These are phyloP conservation scores for Andrena chrysosceles DNA, from an alignment of 2,888 invertebrate species.

Conservation along the genomic window DNA sequence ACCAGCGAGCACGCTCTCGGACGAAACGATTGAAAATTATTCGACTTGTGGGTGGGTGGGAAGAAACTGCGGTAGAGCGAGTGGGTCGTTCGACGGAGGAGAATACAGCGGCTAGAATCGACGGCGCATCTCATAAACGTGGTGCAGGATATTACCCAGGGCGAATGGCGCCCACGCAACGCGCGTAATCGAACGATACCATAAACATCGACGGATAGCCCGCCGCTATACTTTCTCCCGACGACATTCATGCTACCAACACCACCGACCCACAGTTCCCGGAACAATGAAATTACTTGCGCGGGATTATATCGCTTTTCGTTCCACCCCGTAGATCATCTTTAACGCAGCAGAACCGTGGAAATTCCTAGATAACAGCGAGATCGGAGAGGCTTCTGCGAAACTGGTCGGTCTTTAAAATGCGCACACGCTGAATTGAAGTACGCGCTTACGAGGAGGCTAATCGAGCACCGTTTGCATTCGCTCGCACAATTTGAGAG, in stretches of 20 bases:
- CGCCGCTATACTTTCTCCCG: slow-evolving; percentile 37
- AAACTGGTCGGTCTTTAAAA: too few relatives aligned
- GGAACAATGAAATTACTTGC: slow-evolving; percentile 53
- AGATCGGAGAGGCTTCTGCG: too few relatives aligned
- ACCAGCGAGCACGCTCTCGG: neutral
- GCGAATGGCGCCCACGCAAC: slow-evolving; percentile 52
- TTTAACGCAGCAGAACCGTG: too few relatives aligned
- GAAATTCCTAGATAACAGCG: too few relatives aligned
- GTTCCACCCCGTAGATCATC: neutral
- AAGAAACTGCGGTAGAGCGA: neutral
- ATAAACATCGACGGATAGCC: slow-evolving; percentile 61
- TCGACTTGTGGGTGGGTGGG: too few relatives aligned
- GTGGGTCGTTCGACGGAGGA: slow-evolving; percentile 13
- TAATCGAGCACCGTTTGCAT: too few relatives aligned
- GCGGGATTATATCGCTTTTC: slow-evolving; percentile 15
- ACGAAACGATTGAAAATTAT: too few relatives aligned
- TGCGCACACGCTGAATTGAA: too few relatives aligned
- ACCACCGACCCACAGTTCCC: slow-evolving; percentile 30
- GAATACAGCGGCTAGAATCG: slow-evolving; percentile 24
- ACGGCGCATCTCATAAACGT: slow-evolving; percentile 51
- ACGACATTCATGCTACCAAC: neutral
- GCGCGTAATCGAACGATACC: slow-evolving; percentile 70
- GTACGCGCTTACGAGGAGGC: too few relatives aligned
- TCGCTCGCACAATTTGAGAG: neutral
- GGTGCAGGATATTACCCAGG: slow-evolving; percentile 47